These are phyloP conservation scores for Dreissena rostriformis DNA, from an alignment of 1,140 invertebrate genomes.

Conservation along the genomic window DNA sequence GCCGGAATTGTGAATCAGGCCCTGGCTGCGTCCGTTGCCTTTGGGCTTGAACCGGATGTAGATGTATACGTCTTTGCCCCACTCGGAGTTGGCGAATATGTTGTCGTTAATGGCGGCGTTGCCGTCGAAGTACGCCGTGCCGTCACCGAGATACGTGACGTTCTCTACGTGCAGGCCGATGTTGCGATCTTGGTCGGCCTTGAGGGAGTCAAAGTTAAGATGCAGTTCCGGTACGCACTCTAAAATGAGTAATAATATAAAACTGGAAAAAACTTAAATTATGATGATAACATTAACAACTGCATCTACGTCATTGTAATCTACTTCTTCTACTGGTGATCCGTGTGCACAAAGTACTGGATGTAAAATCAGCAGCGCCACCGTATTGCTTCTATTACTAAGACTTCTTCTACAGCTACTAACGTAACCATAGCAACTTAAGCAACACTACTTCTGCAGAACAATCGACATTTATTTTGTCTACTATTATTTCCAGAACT, in stretches of 20 bases:
- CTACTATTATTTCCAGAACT: no score
- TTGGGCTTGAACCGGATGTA: slow-evolving; percentile 50
- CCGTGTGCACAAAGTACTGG: no score
- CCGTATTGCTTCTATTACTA: no score
- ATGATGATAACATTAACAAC: no score
- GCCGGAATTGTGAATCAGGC: slow-evolving; percentile 50
- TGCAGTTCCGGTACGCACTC: slow-evolving; percentile 46
- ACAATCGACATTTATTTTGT: no score
- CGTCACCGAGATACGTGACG: slow-evolving; percentile 46
- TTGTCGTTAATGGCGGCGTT: slow-evolving; percentile 34
- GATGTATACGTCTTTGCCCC: slow-evolving; percentile 44
- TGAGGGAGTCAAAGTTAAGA: slow-evolving; percentile 30
- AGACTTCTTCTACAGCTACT: no score
- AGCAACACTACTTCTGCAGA: no score
- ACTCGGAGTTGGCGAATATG: slow-evolving; percentile 51
- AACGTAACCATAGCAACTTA: no score
- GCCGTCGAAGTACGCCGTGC: slow-evolving; percentile 53
- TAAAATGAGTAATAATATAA: slow-evolving; percentile 5
- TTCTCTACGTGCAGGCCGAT: slow-evolving; percentile 33
- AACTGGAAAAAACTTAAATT: background rate
- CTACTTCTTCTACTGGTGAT: no score
- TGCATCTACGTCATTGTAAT: no score
- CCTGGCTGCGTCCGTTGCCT: slow-evolving; percentile 28
- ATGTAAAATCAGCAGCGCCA: no score
- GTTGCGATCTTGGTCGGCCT: slow-evolving; percentile 21